Evolutionary conservation across 2,113 vertebrate genomes (phyloP), one percentile per base, ranked within the genome.

Genomic region (Pedetes capensis): DNA sequence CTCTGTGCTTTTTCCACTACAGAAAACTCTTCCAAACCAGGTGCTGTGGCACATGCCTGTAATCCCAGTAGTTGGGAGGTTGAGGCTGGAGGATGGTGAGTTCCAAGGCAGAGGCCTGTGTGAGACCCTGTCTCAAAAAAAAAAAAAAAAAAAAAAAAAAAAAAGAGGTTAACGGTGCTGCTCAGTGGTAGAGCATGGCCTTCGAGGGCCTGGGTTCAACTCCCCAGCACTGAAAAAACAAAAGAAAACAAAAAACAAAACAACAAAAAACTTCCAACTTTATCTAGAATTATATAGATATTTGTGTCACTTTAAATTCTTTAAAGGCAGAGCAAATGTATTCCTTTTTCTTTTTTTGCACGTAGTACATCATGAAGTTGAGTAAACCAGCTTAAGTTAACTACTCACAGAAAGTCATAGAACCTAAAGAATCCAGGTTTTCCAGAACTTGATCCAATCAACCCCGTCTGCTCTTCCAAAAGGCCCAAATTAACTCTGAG

Each of bases 11-110:
- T 94, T 78, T 69, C 16, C 51, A 87, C 13, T n/a, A 76, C 37
- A 37, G 39, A 59, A 93, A 81, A 91, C 20, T 20, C n/a, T 96
- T 74, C n/a, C n/a, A n/a, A n/a, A n/a, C n/a, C n/a, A n/a, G n/a
- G n/a, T n/a, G n/a, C n/a, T n/a, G n/a, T n/a, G n/a, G n/a, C n/a
- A n/a, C n/a, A n/a, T n/a, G n/a, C n/a, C n/a, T n/a, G n/a, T n/a
- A n/a, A n/a, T n/a, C n/a, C n/a, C n/a, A n/a, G n/a, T n/a, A n/a
- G n/a, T n/a, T n/a, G n/a, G n/a, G n/a, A n/a, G n/a, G n/a, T n/a
- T n/a, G n/a, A n/a, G n/a, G n/a, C n/a, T n/a, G n/a, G n/a, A n/a
- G n/a, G n/a, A n/a, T n/a, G n/a, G n/a, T n/a, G n/a, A n/a, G n/a
- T n/a, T n/a, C n/a, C n/a, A n/a, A n/a, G n/a, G n/a, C n/a, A n/a